Evolutionary conservation across 2,113 vertebrate genomes (phyloP), one percentile per base, ranked within the genome.

Genomic region (Neolamprologus kungweensis): DNA sequence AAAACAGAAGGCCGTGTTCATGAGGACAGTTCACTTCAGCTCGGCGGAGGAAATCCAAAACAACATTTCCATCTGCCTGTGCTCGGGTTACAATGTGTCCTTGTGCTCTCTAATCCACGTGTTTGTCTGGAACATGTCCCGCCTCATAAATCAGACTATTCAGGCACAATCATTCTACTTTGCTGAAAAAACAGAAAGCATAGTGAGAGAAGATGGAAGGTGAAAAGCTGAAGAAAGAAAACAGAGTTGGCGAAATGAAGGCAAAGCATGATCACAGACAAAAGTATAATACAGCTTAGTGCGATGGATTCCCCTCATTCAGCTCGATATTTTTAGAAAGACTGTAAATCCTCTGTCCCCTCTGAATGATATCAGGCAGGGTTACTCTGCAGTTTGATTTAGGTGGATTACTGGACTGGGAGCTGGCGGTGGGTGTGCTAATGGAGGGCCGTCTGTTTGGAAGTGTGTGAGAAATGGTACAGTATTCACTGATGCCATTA

Each of bases 101-200:
- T 85, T 53, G 87, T 40, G 80, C 82, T 81, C 91, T 81, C 87
- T 95, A 95, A 95, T 95, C 94, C 93, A 89, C 8, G 40, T 88
- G 90, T 90, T 84, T 86, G 90, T 95, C 92, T 85, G 87, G 92
- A 94, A 95, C 91, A 95, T 90, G 81, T 94, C 85, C 85, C 71
- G 26, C 85, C 78, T 68, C 87, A 21, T 81, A 85, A 89, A 93
- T 88, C 82, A 83, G 79, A 93, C 88, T 65, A 65, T 91, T 91
- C 63, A 87, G 90, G 87, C 83, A 83, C 87, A 93, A 87, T 87
- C 92, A 42, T 85, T 84, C 87, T 42, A 80, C 91, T 93, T 84
- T 89, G 83, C 80, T 21, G 75, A 51, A 80, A 75, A 90, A 78
- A 19, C 35, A 31, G 47, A 68, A 75, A 23, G 51, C 50, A 81